Percentiles rank a stretch among this genome's conserved stretches.
Conservation (phyloP, 2,797 vertebrate species). For the Alectoris magna region DNA sequence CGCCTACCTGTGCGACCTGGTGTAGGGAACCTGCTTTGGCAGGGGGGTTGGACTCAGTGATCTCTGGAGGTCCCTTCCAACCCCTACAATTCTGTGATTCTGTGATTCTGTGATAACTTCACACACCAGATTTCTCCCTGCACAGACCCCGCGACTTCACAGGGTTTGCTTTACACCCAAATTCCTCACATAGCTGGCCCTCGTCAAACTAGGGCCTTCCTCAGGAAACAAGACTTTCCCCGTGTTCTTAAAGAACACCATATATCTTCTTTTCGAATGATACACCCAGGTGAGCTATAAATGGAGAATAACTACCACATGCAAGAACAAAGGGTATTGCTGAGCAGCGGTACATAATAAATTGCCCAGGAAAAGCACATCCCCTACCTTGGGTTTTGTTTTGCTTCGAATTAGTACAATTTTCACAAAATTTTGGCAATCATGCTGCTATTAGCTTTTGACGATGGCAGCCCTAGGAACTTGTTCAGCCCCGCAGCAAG, state of each 20-base stretch:
- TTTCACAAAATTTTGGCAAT: conserved; percentile 35
- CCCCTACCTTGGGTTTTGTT: conserved; percentile 1
- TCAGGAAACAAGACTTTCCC: background rate
- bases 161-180: background rate
- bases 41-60: no score
- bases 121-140: background rate
- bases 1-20: no score
- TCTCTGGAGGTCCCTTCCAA: no score
- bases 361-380: background rate
- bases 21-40: no score
- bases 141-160: background rate
- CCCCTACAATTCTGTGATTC: no score
- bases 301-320: conserved; percentile 42
- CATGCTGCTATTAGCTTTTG: conserved; percentile 6
- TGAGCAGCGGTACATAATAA: conserved; percentile 41
- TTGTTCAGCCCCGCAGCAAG: conserved; percentile 41
- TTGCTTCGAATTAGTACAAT: conserved; percentile 30
- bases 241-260: background rate
- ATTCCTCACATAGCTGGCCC: background rate
- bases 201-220: background rate
- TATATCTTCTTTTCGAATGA: conserved; percentile 9
- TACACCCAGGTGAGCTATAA: conserved; percentile 51
- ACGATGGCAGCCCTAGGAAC: background rate
- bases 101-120: background rate
- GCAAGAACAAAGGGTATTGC: conserved; percentile 20